phyloP scores from a whole-genome alignment of 2,797 vertebrate species.

The Galaxias olidus region DNA sequence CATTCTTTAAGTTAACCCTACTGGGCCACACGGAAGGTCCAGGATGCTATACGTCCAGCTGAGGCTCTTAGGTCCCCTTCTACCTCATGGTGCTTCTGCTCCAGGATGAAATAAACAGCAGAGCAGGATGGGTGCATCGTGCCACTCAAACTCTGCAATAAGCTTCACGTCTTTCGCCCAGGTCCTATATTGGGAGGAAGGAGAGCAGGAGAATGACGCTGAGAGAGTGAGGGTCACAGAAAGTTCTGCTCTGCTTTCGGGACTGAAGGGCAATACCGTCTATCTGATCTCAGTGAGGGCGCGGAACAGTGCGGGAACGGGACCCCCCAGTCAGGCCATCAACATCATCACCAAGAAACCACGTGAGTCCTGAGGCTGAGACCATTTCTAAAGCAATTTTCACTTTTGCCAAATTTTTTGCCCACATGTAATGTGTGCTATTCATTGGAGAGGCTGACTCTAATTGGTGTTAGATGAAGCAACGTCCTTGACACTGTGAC shows the following conservation, averaged over 20 bases:
- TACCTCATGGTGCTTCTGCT: constrained; percentile 27
- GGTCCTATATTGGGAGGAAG: constrained; percentile 70
- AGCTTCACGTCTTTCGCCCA: constrained; percentile 36
- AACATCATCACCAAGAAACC: constrained; percentile 76
- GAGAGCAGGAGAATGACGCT: constrained; percentile 47
- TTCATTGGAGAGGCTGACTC: too few relatives aligned
- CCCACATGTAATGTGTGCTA: too few relatives aligned
- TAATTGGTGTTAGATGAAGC: too few relatives aligned
- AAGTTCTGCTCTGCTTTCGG: constrained; percentile 59
- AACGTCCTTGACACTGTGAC: too few relatives aligned
- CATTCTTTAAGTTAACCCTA: constrained; percentile 25
- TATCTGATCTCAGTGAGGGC: constrained; percentile 72
- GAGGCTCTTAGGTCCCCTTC: constrained; percentile 37
- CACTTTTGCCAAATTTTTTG: too few relatives aligned
- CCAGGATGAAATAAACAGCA: constrained; percentile 12
- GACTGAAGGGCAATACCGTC: constrained; percentile 66
- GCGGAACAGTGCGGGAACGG: constrained; percentile 73
- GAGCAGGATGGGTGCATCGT: not conserved
- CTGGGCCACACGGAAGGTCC: constrained; percentile 22
- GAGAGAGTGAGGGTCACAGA: constrained; percentile 53
- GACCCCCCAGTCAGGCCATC: constrained; percentile 60
- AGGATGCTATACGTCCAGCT: constrained; percentile 38
- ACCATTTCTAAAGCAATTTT: too few relatives aligned
- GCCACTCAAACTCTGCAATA: not conserved
- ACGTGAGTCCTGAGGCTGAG: constrained; percentile 57